These are phyloP conservation scores for Stegodyphus mimosarum DNA, from an alignment of 1,140 invertebrate species.

Conservation along the genomic window DNA sequence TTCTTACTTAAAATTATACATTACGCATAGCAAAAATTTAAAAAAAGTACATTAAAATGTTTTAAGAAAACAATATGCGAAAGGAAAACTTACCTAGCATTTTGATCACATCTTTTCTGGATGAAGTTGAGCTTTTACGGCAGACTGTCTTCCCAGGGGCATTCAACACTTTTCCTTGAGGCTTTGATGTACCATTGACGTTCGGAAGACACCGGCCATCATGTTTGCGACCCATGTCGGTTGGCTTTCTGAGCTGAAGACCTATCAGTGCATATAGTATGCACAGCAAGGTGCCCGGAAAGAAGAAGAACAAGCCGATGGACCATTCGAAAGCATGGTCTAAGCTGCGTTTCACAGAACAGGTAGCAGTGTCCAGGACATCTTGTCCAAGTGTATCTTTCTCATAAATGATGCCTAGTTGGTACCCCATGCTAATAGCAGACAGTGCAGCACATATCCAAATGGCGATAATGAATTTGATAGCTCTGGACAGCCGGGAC, in stretches of 20 bases:
- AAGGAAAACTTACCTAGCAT: conserved; percentile 74
- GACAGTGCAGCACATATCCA: conserved; percentile 67
- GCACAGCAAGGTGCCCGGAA: conserved; percentile 86
- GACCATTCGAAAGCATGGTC: conserved; percentile 83
- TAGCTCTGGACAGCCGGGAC: conserved; percentile 68
- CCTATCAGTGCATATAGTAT: conserved; percentile 86
- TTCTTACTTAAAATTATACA: no score
- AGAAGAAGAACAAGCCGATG: conserved; percentile 84
- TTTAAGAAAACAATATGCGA: neutral
- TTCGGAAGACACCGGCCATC: neutral
- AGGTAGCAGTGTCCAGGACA: conserved; percentile 63
- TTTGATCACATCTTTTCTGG: conserved; percentile 71
- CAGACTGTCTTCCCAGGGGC: conserved; percentile 2
- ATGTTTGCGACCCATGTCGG: conserved; percentile 31
- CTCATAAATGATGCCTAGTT: conserved; percentile 66
- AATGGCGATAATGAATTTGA: conserved; percentile 69
- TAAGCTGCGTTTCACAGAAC: conserved; percentile 37
- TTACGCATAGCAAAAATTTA: no score
- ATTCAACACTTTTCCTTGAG: conserved; percentile 19
- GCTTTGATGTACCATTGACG: conserved; percentile 27
- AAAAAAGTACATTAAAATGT: neutral
- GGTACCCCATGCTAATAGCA: conserved; percentile 73
- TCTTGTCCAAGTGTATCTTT: neutral
- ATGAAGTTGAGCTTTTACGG: conserved; percentile 46
- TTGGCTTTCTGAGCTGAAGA: conserved; percentile 76